Conservation (phyloP, 2,797 vertebrate species). For the Neomorphus geoffroyi region DNA sequence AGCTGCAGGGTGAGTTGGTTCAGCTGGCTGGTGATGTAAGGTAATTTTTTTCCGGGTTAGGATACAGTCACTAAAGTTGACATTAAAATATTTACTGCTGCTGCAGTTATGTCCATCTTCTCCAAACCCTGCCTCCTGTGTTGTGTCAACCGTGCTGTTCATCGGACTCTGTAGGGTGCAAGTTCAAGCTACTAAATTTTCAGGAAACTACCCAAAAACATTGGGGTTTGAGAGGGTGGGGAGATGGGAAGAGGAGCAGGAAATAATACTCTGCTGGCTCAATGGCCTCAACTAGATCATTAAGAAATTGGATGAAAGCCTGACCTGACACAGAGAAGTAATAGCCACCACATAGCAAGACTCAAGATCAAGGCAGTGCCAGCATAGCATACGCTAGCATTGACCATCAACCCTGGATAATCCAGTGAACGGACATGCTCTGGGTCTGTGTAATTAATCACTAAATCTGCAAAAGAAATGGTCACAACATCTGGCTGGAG, state of each 20-base stretch:
- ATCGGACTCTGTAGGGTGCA: background rate
- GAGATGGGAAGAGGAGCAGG: background rate
- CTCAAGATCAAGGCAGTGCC: background rate
- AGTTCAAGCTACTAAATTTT: conserved; percentile 24
- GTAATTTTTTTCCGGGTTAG: background rate
- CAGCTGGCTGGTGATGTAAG: background rate
- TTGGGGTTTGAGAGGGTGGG: background rate
- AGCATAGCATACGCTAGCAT: rapidly evolving
- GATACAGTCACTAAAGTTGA: background rate
- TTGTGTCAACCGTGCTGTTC: background rate
- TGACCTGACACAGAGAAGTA: background rate
- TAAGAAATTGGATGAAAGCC: background rate
- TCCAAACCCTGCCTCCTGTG: background rate
- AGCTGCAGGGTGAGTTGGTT: conserved; percentile 19
- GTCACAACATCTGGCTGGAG: background rate
- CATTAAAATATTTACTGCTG: conserved; percentile 22
- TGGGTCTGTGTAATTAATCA: background rate
- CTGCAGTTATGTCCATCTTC: background rate
- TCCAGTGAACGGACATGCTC: background rate
- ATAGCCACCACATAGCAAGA: background rate
- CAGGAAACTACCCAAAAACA: conserved; percentile 2
- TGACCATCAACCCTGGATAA: background rate
- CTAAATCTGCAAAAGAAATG: background rate
- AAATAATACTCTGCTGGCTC: background rate
- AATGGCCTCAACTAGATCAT: background rate